phyloP scores from a whole-genome alignment of 1,140 invertebrate species.

The Holotrichia oblita region DNA sequence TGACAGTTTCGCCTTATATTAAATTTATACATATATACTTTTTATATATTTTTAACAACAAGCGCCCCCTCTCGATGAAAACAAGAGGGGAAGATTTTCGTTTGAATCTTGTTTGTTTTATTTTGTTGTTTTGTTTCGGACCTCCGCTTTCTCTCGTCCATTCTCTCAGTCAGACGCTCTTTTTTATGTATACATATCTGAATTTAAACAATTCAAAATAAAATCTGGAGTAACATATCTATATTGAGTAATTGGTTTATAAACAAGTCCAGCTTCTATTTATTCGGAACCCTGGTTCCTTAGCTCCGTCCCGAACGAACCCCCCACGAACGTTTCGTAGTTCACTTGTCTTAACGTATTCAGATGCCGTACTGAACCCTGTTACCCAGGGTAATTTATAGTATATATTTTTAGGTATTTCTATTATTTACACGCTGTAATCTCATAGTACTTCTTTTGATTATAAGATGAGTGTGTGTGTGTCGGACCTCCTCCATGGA shows the following conservation, averaged over 20 bases:
- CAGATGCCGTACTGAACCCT: conserved; percentile 62
- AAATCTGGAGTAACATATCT: conserved; percentile 48
- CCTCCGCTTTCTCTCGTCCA: background rate
- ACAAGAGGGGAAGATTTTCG: conserved; percentile 21
- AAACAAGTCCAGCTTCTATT: conserved; percentile 57
- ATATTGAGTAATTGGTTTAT: conserved; percentile 50
- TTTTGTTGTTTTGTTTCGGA: conserved; percentile 29
- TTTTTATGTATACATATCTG: conserved; percentile 34
- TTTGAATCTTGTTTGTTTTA: conserved; percentile 27
- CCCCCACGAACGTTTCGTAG: no score
- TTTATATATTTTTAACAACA: no score
- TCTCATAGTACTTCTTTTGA: conserved; percentile 82
- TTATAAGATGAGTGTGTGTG: no score
- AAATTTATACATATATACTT: no score
- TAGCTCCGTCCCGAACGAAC: conserved; percentile 58
- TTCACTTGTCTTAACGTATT: conserved; percentile 63
- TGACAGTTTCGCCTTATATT: no score
- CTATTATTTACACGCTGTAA: conserved; percentile 64
- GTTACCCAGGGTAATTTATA: conserved; percentile 63
- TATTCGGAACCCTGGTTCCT: conserved; percentile 58
- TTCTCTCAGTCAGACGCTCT: conserved; percentile 13
- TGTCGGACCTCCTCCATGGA: conserved; percentile 76
- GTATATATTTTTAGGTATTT: conserved; percentile 56
- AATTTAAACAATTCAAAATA: conserved; percentile 59
- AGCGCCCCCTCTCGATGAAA: no score